A percentile compares a stretch with the other conserved stretches of the same genome.
These are phyloP conservation scores for Dolichopus griseipennis DNA, from an alignment of 2,888 invertebrate species.

Conservation along the genomic window DNA sequence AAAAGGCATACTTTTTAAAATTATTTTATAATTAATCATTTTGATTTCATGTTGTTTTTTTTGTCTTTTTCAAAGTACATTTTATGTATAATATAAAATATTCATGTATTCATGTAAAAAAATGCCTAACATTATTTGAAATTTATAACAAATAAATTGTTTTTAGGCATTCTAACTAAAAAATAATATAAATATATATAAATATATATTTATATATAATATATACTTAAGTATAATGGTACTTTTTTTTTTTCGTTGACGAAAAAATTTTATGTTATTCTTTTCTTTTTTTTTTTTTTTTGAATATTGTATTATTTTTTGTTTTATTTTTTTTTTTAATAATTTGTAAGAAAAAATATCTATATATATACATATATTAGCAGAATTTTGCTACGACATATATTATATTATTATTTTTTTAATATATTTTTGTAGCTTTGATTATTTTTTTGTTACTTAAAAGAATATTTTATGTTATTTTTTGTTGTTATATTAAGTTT, in stretches of 20 bases:
- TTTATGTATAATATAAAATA: background rate
- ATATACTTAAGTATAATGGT: background rate
- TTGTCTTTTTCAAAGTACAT: background rate
- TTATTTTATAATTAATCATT: no score
- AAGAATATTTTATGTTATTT: background rate
- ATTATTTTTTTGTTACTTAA: background rate
- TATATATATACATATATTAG: background rate
- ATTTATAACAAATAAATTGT: background rate
- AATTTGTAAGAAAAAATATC: background rate
- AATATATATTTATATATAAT: background rate
- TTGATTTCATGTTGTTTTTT: background rate
- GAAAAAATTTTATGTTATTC: background rate
- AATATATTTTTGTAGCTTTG: background rate
- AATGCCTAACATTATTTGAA: background rate
- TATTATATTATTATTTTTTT: background rate
- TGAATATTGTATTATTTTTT: background rate
- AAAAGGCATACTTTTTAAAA: no score
- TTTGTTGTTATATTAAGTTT: background rate
- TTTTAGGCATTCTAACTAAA: background rate
- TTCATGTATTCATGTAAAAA: background rate
- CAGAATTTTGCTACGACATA: background rate
- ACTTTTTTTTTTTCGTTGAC: background rate
- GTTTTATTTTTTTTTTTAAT: background rate
- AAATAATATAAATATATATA: no score
- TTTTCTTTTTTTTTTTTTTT: background rate